Conservation (phyloP, 2,797 vertebrate species). For the Enteromius anoplus region DNA sequence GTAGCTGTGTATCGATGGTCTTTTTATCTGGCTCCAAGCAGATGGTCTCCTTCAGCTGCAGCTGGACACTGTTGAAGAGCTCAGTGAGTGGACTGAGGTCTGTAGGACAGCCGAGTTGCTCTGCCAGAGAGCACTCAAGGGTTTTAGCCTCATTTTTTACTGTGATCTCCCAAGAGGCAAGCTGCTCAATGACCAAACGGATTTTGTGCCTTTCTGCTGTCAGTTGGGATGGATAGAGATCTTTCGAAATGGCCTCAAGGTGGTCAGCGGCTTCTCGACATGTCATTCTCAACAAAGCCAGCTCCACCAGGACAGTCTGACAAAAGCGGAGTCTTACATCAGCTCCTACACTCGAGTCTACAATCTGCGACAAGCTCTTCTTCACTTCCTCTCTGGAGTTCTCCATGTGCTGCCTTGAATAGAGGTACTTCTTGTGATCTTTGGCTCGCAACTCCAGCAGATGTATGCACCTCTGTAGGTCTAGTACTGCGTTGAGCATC, state of each 20-base stretch:
- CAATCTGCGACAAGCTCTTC: conserved; percentile 66
- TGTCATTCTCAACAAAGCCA: conserved; percentile 71
- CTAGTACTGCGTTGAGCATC: conserved; percentile 66
- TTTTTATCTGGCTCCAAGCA: conserved; percentile 73
- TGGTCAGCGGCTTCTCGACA: conserved; percentile 74
- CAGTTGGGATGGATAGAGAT: conserved; percentile 69
- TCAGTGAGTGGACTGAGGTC: conserved; percentile 64
- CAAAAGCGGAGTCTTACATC: conserved; percentile 66
- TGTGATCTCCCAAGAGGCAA: conserved; percentile 70
- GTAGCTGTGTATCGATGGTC: conserved; percentile 74
- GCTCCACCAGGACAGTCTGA: conserved; percentile 71
- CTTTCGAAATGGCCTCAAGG: conserved; percentile 70
- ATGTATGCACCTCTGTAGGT: conserved; percentile 76
- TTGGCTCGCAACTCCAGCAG: conserved; percentile 63
- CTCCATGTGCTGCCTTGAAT: conserved; percentile 73
- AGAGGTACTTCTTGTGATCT: conserved; percentile 76
- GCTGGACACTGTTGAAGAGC: conserved; percentile 60
- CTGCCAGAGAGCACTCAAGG: conserved; percentile 67
- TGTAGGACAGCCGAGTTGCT: conserved; percentile 51
- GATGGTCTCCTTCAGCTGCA: conserved; percentile 70
- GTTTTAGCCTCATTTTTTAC: conserved; percentile 64
- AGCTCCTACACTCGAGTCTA: conserved; percentile 53
- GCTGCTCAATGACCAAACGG: conserved; percentile 55
- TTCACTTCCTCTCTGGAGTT: conserved; percentile 69
- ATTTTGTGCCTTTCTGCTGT: conserved; percentile 70